Evolutionary conservation across 2,113 vertebrate genomes (phyloP), one percentile per base, ranked within the genome.

Genomic region (Platysteira castanea): DNA sequence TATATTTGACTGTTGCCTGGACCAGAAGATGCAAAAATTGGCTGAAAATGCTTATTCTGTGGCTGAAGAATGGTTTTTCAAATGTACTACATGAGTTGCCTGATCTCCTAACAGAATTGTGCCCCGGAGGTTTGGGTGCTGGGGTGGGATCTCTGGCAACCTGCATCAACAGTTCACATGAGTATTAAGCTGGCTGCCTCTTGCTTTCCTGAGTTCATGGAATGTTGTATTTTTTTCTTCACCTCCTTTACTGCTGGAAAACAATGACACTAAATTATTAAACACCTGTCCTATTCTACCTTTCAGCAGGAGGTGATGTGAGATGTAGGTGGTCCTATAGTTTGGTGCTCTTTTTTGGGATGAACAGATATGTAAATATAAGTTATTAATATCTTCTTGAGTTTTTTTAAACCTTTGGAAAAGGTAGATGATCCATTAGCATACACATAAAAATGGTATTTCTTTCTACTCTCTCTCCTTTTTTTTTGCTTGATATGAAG

Each of bases 91-190:
- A 4, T 41, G 61, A 65, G 65, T 88, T 86, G 8, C 18, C 20
- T n/a, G 11, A n/a, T 60, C 11, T 90, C 28, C 47, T 57, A 31
- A 49, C 13, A 77, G 22, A 53, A 47, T 9, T 61, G 8, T 46
- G 26, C 37, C 41, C 44, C 15, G 59, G 42, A 88, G 5, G 14
- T 87, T 82, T 75, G 70, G 15, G 11, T 54, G 49, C 35, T 71
- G 27, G 26, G 9, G 4, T 71, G 57, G 22, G 41, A 71, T 76
- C 57, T 70, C 84, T 93, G 85, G 37, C 84, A 85, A 28, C 11
- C 37, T 20, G 31, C 46, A 44, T 20, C 0, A 0, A 13, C 54
- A 30, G 6, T 47, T 87, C 64, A 31, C 15, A 6, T 14, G 24
- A 64, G 18, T 35, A 20, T 78, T 23, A 54, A 70, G 6, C 52